These are phyloP conservation scores for Xestia ashworthii DNA, from an alignment of 2,888 invertebrate species.

Conservation along the genomic window DNA sequence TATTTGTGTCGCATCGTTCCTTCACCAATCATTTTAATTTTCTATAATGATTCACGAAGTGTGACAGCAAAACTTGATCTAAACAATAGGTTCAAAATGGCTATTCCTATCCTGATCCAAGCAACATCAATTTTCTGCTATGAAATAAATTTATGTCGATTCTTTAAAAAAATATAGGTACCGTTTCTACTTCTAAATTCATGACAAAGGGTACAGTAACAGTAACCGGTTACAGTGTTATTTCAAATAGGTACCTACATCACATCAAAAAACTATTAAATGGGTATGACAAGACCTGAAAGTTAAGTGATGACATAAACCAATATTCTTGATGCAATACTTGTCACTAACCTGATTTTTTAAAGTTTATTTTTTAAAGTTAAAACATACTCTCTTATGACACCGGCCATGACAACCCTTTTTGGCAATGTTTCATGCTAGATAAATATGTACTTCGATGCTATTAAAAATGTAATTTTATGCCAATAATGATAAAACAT, in stretches of 20 bases:
- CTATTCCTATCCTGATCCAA: neutral
- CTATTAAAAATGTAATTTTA: conserved; percentile 17
- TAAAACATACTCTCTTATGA: conserved; percentile 25
- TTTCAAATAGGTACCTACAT: conserved; percentile 1
- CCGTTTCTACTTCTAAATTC: neutral
- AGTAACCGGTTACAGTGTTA: neutral
- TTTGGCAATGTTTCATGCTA: conserved; percentile 12
- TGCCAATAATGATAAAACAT: conserved; percentile 1
- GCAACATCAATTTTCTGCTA: neutral
- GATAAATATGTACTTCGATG: conserved; percentile 2
- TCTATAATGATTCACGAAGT: neutral
- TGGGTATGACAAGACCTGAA: neutral
- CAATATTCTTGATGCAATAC: conserved; percentile 18
- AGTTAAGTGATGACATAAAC: conserved; percentile 28
- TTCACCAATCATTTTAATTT: neutral
- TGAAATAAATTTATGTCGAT: neutral
- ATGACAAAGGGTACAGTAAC: neutral
- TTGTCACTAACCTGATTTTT: conserved; percentile 9
- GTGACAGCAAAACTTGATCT: neutral
- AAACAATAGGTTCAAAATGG: neutral
- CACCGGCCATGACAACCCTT: conserved; percentile 11
- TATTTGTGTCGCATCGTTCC: neutral
- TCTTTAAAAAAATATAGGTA: neutral
- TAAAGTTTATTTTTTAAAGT: neutral
- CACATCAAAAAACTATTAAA: conserved; percentile 10